Conservation (phyloP, 30 jellyfish, hydroid and myxozoan species). For the Rhopilema esculentum region DNA sequence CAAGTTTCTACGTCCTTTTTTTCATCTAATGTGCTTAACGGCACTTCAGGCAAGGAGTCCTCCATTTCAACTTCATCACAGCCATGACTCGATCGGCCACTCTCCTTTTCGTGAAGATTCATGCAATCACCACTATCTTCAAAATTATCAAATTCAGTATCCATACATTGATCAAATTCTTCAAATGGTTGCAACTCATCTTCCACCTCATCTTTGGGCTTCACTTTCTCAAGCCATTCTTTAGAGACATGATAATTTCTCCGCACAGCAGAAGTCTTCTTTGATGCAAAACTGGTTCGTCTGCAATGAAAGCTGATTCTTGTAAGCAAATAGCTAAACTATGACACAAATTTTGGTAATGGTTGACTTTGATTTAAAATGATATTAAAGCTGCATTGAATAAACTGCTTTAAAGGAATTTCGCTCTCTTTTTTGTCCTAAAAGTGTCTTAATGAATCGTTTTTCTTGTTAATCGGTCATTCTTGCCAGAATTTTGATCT, state of each 20-base stretch:
- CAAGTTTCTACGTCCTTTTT: too few species aligned
- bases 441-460: too few species aligned
- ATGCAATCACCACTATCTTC: background rate
- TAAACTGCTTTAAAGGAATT: too few species aligned
- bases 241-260: slow-evolving; percentile 10
- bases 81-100: background rate
- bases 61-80: background rate
- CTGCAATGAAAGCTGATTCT: background rate
- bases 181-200: background rate
- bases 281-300: background rate
- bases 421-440: too few species aligned
- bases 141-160: background rate
- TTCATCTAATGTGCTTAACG: too few species aligned
- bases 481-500: too few species aligned
- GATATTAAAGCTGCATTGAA: too few species aligned
- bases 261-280: background rate
- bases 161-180: background rate
- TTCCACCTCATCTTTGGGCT: slow-evolving; percentile 2
- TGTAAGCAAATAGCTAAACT: background rate
- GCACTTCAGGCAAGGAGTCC: too few species aligned
- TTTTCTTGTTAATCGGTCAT: too few species aligned
- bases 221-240: slow-evolving; percentile 46
- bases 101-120: background rate
- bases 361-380: too few species aligned
- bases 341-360: background rate